Evolutionary conservation across 2,113 vertebrate genomes (phyloP).

Genomic region (Nettapus auritus): DNA sequence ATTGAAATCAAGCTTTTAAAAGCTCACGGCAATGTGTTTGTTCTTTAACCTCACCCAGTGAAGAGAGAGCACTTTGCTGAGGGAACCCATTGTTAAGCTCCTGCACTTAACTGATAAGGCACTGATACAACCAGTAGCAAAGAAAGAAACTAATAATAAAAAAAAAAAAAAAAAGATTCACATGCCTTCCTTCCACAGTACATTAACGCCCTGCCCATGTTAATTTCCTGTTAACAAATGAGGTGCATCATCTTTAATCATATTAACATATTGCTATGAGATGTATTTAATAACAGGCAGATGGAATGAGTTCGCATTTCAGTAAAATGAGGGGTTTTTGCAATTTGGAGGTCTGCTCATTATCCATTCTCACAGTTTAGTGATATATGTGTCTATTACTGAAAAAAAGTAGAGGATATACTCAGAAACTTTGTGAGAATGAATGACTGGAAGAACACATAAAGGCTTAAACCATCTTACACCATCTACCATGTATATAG

Average conservation of each 20-base stretch:
- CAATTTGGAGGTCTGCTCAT: not conserved
- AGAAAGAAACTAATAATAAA: conserved; percentile 52
- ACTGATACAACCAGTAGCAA: conserved; percentile 60
- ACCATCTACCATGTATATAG: fast-evolving
- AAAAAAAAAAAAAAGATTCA: conserved; percentile 4
- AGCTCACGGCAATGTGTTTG: conserved; percentile 59
- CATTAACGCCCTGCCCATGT: not conserved
- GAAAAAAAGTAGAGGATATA: not conserved
- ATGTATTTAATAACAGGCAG: conserved; percentile 9
- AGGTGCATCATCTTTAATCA: not conserved
- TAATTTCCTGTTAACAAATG: conserved; percentile 24
- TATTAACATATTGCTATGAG: conserved; percentile 40
- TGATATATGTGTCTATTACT: conserved; percentile 38
- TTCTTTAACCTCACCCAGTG: conserved; percentile 8
- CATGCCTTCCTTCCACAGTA: conserved; percentile 13
- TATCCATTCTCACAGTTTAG: conserved; percentile 8
- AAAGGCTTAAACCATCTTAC: not conserved
- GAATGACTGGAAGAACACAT: not conserved
- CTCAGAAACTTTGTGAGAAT: not conserved
- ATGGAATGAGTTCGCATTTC: not conserved
- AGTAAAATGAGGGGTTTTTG: not conserved
- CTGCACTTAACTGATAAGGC: conserved; percentile 60
- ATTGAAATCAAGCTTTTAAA: conserved; percentile 69
- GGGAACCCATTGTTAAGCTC: conserved; percentile 9
- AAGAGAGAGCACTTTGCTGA: conserved; percentile 31